phyloP scores from a whole-genome alignment of 2,888 invertebrate species.

The Trissonchulus latispiculum region DNA sequence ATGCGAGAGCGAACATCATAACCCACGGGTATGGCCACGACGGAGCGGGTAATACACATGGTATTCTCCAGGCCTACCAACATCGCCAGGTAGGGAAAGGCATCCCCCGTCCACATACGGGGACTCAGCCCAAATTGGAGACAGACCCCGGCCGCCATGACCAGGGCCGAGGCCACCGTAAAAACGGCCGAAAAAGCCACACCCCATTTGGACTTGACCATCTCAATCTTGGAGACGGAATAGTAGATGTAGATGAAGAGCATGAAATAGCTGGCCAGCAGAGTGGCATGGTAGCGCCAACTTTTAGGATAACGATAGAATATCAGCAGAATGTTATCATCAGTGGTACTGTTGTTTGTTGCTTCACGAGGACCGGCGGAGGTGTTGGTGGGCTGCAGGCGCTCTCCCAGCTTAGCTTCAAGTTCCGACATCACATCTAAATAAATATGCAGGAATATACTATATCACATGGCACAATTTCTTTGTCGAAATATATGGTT shows the following conservation, averaged over 20 bases:
- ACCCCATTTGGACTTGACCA: conserved; percentile 70
- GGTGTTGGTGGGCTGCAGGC: too few species aligned
- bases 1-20: conserved; percentile 88
- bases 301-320: background rate
- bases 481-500: too few species aligned
- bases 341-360: too few species aligned
- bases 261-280: conserved; percentile 40
- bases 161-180: conserved; percentile 66
- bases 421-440: too few species aligned
- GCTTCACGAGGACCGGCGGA: too few species aligned
- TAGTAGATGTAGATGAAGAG: conserved; percentile 87
- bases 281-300: background rate
- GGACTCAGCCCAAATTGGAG: conserved; percentile 44
- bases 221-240: conserved; percentile 86
- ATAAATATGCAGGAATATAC: too few species aligned
- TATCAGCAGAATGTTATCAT: too few species aligned
- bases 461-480: too few species aligned
- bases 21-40: conserved; percentile 74
- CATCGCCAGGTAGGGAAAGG: conserved; percentile 88
- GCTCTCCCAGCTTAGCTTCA: too few species aligned
- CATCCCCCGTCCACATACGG: conserved; percentile 56
- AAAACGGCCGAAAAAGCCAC: conserved; percentile 80
- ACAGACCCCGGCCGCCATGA: conserved; percentile 66
- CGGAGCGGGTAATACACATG: conserved; percentile 55
- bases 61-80: conserved; percentile 75